phyloP scores from a whole-genome alignment of 2,113 vertebrate species.

The Corythornis cristatus region DNA sequence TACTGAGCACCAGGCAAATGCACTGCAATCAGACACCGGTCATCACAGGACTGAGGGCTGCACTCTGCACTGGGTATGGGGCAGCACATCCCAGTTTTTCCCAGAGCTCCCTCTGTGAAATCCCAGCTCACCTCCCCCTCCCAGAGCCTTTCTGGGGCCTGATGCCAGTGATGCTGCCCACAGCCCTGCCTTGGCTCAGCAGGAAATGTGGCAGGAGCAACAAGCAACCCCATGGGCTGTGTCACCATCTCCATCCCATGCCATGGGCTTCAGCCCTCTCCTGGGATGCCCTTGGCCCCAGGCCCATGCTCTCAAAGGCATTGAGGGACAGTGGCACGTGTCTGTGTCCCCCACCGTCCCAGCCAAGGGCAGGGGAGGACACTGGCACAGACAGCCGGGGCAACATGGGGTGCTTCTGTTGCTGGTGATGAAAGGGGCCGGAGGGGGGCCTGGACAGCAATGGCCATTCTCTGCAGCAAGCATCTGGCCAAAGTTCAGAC shows the following conservation, averaged over 20 bases:
- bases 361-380: background rate
- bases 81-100: background rate
- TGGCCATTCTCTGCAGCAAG: background rate
- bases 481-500: background rate
- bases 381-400: background rate
- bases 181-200: background rate
- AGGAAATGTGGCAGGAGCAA: background rate
- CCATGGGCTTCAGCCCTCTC: background rate
- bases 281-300: accelerated
- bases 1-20: background rate
- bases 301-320: background rate
- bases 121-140: background rate
- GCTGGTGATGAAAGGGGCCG: background rate
- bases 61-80: too few relatives aligned
- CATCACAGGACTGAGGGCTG: background rate
- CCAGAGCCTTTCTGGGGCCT: accelerated
- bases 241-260: background rate
- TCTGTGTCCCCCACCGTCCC: background rate
- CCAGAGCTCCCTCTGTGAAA: background rate
- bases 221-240: accelerated
- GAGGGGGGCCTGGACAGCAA: background rate
- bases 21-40: background rate
- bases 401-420: background rate
- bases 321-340: background rate
- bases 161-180: accelerated